Base-by-base conservation (phyloP, 2,888 invertebrate genomes). In the Cataglyphis altisquamis region DNA sequence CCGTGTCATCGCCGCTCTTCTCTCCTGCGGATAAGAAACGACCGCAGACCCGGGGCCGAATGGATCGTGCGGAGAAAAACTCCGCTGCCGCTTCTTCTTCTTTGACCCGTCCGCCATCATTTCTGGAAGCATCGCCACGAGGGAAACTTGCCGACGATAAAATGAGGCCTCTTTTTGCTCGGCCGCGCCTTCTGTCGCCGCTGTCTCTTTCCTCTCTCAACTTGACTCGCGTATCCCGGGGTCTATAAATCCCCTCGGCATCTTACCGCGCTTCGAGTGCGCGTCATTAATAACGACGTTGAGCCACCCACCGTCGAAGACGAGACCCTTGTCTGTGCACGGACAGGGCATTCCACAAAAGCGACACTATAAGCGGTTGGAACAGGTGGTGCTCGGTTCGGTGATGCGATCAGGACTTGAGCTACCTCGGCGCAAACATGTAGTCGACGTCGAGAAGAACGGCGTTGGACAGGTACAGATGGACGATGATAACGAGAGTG, bases 221-320 rank as follows among this genome's bases (percentile, higher is more conserved):
- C 74, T 82, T 36, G 55, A 57, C 80, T 55, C 55, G 52, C 52
- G 68, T 70, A 77, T 57, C 77, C 77, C 29, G 41, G 21, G 41
- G 70, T 77, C 77, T 77, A 77, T 84, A 89, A 89, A 87, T 88
- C 82, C 82, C 85, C 83, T 63, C 12, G 81, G 41, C 82, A 64
- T 85, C 86, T 86, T 75, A 81, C 88, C 63, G n/a, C 67, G 64
- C 57, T 83, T 89, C 84, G 84, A 86, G 82, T 57, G 74, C 57
- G 82, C 83, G 78, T 90, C 90, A 84, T 92, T 92, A 91, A 91
- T 90, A 91, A 90, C 86, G 85, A 88, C 85, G 88, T 85, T 85
- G 86, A 86, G 82, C 57, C 75, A 41, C 55, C 68, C 55, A 29
- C 68, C 55, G 25, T 55, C 39, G 68, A 77, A 36, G 39, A 67